Evolutionary conservation across 2,113 vertebrate species (phyloP).

Genomic region (Parotia lawesii): DNA sequence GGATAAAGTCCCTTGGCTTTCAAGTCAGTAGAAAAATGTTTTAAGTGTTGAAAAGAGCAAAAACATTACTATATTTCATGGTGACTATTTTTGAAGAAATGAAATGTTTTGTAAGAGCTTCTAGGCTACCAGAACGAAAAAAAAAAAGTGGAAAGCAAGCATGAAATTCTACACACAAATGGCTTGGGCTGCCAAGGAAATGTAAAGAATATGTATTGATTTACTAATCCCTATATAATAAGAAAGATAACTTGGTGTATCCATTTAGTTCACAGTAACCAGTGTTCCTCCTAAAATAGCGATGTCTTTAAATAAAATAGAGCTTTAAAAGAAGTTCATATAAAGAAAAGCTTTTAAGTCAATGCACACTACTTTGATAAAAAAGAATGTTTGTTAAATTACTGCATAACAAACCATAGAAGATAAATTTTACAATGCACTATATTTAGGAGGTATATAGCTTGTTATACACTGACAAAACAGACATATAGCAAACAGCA

Average conservation of each 20-base stretch:
- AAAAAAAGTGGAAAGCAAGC: not conserved
- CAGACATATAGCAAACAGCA: not conserved
- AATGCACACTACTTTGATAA: fast-evolving
- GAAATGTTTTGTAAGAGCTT: not conserved
- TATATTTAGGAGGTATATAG: not conserved
- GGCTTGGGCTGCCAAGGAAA: not conserved
- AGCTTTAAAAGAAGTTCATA: not conserved
- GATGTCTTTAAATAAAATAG: not conserved
- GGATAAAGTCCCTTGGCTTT: not conserved
- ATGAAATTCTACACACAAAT: not conserved
- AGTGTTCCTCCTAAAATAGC: not conserved
- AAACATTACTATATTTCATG: not conserved
- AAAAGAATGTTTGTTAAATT: not conserved
- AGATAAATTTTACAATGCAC: not conserved
- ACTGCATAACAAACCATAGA: fast-evolving
- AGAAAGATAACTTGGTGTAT: not conserved
- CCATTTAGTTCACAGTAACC: not conserved
- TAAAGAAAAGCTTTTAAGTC: not conserved
- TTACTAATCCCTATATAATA: not conserved
- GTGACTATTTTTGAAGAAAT: not conserved
- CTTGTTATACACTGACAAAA: not conserved
- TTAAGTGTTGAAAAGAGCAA: not conserved
- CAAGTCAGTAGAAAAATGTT: not conserved
- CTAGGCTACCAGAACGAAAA: not conserved
- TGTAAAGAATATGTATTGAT: not conserved